Evolutionary conservation across 2,888 invertebrate genomes (phyloP).

Genomic region (Bembecia ichneumoniformis): DNA sequence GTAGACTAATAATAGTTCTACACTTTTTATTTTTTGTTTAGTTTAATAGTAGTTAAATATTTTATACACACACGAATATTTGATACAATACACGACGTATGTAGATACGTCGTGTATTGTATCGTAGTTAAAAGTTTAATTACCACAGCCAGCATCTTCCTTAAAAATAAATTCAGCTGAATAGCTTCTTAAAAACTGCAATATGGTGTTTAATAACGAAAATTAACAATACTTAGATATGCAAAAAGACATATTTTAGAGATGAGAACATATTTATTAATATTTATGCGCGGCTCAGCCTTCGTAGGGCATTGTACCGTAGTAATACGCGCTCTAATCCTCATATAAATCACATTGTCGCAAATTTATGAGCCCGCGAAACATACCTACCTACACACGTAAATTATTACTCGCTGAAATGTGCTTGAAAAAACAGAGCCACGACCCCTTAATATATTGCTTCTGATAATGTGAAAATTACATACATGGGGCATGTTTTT

Average conservation of each 20-base stretch:
- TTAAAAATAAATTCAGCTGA: no score
- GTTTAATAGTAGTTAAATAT: no score
- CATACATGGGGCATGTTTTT: constrained; percentile 25
- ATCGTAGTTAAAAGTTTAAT: no score
- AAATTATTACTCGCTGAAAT: constrained; percentile 40
- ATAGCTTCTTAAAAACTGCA: no score
- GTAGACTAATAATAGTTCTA: no score
- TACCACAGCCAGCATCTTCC: no score
- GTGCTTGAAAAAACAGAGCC: constrained; percentile 30
- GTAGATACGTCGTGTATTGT: no score
- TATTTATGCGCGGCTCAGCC: constrained; percentile 1
- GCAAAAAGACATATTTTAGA: background rate
- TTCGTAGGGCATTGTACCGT: constrained; percentile 21
- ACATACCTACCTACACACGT: constrained; percentile 44
- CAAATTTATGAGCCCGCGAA: constrained; percentile 54
- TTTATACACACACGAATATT: no score
- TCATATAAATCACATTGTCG: constrained; percentile 54
- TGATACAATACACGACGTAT: no score
- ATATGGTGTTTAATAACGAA: no score
- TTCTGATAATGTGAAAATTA: constrained; percentile 24
- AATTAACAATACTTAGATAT: no score
- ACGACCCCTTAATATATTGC: background rate
- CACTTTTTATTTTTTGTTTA: no score
- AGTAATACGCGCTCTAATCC: constrained; percentile 56
- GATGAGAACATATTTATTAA: constrained; percentile 1